Evolutionary conservation across 2,888 invertebrate species (phyloP), one percentile per base, ranked within the genome.

Genomic region (Leptinotarsa haldemani): DNA sequence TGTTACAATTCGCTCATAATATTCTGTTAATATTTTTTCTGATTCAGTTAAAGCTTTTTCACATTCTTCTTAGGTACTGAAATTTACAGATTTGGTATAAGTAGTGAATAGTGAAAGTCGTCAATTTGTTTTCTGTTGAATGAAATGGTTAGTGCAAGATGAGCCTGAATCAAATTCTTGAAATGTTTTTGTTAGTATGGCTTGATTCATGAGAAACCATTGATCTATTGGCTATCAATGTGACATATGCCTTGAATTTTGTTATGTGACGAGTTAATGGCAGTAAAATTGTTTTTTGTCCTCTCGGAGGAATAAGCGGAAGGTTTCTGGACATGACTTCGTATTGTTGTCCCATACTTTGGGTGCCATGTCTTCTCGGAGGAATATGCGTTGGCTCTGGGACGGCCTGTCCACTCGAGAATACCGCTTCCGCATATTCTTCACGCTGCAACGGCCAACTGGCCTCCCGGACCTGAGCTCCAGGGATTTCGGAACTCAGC

Each of bases 41-140:
- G 71, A 61, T 70, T 80, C 80, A 2, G 78, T 70, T 61, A 79
- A 66, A 4, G 70, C 74, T 56, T 72, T 63, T 13, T 75, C 53
- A 58, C 72, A 80, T 47, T 80, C 80, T 76, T 71, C 73, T 72
- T 78, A 72, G 40, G 61, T 71, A 25, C 15, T 69, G 15, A 50
- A 65, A 15, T 25, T 72, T 12, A 25, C 47, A 16, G 69, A 61
- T 63, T 56, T 12, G 46, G 40, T 70, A 64, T 76, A 80, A 3
- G 78, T 73, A 58, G 79, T 76, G 12, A 74, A 61, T 80, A 81
- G 67, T 82, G 81, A 20, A 81, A 76, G 71, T 82, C 81, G 13
- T 80, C 81, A 30, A 81, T 71, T 69, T 78, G 74, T 71, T 80
- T 81, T 64, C 82, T 50, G 69, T 82, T 82, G 13, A 80, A 73